Conservation (phyloP, 2,888 invertebrate genomes). For the Bursaphelenchus okinawaensis region DNA sequence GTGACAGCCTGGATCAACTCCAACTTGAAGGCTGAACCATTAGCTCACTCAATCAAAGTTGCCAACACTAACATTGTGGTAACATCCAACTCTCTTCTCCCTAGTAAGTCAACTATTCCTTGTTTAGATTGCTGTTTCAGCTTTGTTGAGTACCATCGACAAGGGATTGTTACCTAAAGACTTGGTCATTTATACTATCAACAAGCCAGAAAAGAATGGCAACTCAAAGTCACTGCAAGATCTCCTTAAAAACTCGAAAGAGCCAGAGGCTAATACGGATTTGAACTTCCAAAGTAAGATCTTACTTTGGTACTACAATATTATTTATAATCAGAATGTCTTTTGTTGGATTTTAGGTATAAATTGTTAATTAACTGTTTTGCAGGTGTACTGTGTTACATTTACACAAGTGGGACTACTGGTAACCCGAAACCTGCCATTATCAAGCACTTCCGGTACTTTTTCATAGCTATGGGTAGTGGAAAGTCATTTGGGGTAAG, state of each 20-base stretch:
- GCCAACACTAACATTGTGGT: slow-evolving; percentile 81
- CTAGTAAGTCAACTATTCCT: slow-evolving; percentile 33
- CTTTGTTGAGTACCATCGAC: slow-evolving; percentile 35
- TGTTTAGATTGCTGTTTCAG: slow-evolving; percentile 29
- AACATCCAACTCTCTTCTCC: slow-evolving; percentile 38
- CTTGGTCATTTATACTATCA: slow-evolving; percentile 31
- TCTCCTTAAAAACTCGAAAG: slow-evolving; percentile 2
- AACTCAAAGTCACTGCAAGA: neutral
- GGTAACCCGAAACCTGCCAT: slow-evolving; percentile 95
- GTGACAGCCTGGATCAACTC: slow-evolving; percentile 81
- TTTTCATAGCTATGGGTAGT: slow-evolving; percentile 6
- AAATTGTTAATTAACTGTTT: no score
- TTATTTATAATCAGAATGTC: no score
- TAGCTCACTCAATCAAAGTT: slow-evolving; percentile 78
- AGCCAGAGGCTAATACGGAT: slow-evolving; percentile 19
- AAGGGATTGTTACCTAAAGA: slow-evolving; percentile 33
- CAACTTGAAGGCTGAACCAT: slow-evolving; percentile 76
- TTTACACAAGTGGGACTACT: slow-evolving; percentile 97
- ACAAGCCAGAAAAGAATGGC: slow-evolving; percentile 11
- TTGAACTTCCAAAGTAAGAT: slow-evolving; percentile 38
- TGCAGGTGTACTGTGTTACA: slow-evolving; percentile 70
- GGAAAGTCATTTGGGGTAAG: slow-evolving; percentile 18
- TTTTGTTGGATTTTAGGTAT: no score
- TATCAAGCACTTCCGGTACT: slow-evolving; percentile 75
- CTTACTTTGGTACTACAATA: no score